Evolutionary conservation across 2,888 invertebrate genomes (phyloP), one percentile per base, ranked within the genome.

Genomic region (Lepidocyrtoides sp.): DNA sequence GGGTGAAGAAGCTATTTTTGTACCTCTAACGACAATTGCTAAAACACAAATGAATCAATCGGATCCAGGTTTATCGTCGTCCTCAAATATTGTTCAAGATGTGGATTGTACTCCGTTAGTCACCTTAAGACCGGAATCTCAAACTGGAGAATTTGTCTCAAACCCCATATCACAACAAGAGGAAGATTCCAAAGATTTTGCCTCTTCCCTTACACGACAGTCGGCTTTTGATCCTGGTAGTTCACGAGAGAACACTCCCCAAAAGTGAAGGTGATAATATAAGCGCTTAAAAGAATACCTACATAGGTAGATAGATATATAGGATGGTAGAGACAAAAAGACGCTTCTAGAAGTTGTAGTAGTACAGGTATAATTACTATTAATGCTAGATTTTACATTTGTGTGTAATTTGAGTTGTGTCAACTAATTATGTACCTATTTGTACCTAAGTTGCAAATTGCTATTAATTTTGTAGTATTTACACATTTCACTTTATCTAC

Each of bases 1-100:
- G 4, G 93, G 93, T 2, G 93, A 93, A 83, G 93, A 93, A 86
- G 91, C 84, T 69, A 88, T 91, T 84, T 89, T 86, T 75, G 82
- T 89, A 88, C 85, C 89, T 12, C 44, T 92, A 36, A 54, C 72
- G 14, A 20, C 83, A 60, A 89, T 92, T n/a, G 84, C 54, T 8
- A 92, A 92, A 84, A 91, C 89, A 1, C 83, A 79, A 48, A 81
- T 93, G 85, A 94, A 93, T 84, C 91, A 93, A 26, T 93, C 93
- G 29, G 93, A 94, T 66, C 93, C 93, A 0, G 93, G 92, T 14
- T 90, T 94, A 32, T 91, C 91, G 0, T 81, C 92, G 2, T 93
- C 93, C 29, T 92, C 91, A 20, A 89, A 48, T 32, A 26, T 63
- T n/a, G n/a, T n/a, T n/a, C n/a, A n/a, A n/a, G n/a, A n/a, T 69